phyloP scores from a whole-genome alignment of 2,113 vertebrate genomes.

The Oncorhynchus nerka region DNA sequence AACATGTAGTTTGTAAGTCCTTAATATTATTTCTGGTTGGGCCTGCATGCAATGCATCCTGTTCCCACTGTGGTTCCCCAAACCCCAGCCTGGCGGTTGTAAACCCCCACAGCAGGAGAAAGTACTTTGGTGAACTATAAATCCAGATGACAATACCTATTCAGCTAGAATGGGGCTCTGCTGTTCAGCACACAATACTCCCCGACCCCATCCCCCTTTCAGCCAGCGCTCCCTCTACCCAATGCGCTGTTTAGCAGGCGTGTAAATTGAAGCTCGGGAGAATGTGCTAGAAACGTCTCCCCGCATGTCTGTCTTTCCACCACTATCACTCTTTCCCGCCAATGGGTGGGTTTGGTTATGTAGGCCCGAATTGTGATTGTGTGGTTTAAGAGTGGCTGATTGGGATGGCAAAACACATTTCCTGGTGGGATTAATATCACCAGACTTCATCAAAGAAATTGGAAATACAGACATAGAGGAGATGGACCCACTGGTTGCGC shows the following conservation, averaged over 20 bases:
- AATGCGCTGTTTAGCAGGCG: conserved; percentile 52
- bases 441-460: too few species aligned
- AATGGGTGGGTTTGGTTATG: background rate
- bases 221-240: conserved; percentile 27
- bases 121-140: conserved; percentile 72
- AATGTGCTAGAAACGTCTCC: conserved; percentile 55
- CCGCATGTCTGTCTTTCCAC: conserved; percentile 47
- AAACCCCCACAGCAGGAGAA: conserved; percentile 64
- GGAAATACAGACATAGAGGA: too few species aligned
- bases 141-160: conserved; percentile 75
- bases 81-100: too few species aligned
- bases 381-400: background rate
- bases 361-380: conserved; percentile 14
- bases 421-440: too few species aligned
- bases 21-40: background rate
- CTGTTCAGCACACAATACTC: conserved; percentile 67
- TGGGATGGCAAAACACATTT: too few species aligned
- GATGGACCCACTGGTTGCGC: too few species aligned
- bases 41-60: conserved; percentile 18
- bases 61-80: conserved; percentile 54
- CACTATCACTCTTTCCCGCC: conserved; percentile 25
- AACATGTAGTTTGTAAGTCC: background rate
- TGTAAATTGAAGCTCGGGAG: conserved; percentile 50
- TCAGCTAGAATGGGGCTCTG: conserved; percentile 66
- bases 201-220: conserved; percentile 21